These are phyloP conservation scores for Sebastes taczanowskii DNA, from an alignment of 2,797 vertebrate genomes.

Conservation along the genomic window DNA sequence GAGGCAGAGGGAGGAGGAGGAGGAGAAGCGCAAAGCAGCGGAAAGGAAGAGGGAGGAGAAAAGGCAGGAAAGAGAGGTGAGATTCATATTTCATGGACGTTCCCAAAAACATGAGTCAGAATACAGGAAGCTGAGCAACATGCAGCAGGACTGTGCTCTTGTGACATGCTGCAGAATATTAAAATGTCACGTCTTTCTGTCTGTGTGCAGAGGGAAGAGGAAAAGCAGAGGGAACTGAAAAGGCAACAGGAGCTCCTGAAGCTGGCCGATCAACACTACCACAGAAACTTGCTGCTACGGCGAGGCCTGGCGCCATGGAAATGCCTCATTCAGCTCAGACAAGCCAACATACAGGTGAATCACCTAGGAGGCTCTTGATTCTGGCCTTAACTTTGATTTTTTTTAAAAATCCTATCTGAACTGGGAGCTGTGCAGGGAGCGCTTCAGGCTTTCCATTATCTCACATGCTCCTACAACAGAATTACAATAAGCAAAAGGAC, in stretches of 20 bases:
- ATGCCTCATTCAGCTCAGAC: slow-evolving; percentile 80
- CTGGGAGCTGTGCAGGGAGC: neutral
- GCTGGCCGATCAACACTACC: slow-evolving; percentile 84
- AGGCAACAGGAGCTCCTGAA: slow-evolving; percentile 80
- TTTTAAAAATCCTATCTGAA: neutral
- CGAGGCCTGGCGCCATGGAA: slow-evolving; percentile 90
- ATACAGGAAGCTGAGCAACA: neutral
- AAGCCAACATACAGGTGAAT: slow-evolving; percentile 82
- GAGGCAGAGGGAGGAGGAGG: slow-evolving; percentile 81
- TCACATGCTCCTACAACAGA: neutral
- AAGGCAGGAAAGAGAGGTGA: slow-evolving; percentile 85
- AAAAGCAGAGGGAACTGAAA: slow-evolving; percentile 84
- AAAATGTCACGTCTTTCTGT: neutral
- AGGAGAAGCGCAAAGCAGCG: slow-evolving; percentile 83
- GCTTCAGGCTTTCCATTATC: slow-evolving; percentile 7
- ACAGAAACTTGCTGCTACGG: slow-evolving; percentile 78
- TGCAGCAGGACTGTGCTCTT: neutral
- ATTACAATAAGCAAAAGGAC: slow-evolving; percentile 2
- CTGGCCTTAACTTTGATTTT: neutral
- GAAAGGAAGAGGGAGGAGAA: slow-evolving; percentile 86
- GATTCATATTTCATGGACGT: slow-evolving; percentile 23
- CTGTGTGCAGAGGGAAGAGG: slow-evolving; percentile 85
- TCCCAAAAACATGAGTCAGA: slow-evolving; percentile 13
- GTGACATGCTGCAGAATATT: neutral
- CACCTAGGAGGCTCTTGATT: neutral